Conservation (phyloP, 2,113 vertebrate genomes). For the Scopus umbretta region DNA sequence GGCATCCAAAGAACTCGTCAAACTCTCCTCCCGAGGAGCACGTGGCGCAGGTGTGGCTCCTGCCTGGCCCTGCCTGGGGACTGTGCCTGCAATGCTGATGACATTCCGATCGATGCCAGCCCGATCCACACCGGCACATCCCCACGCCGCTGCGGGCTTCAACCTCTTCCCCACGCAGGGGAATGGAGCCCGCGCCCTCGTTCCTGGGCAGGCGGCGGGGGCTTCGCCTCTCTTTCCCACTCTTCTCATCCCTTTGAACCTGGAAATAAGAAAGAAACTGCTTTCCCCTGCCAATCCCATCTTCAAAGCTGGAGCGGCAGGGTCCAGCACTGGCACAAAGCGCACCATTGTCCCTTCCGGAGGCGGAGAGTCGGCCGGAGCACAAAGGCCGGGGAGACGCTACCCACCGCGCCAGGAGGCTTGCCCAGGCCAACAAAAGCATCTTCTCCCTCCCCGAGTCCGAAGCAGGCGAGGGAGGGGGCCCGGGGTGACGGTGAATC, state of each 20-base stretch:
- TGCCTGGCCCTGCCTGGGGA: neutral
- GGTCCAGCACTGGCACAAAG: slow-evolving; percentile 65
- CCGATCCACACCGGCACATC: neutral
- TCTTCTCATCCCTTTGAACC: slow-evolving; percentile 18
- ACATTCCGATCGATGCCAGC: no score
- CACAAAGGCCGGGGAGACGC: neutral
- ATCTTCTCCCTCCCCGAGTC: neutral
- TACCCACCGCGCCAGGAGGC: neutral
- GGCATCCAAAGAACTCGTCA: neutral
- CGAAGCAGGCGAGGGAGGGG: neutral
- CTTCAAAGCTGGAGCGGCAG: slow-evolving; percentile 34
- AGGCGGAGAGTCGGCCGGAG: neutral
- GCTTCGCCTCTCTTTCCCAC: neutral
- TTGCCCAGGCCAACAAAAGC: slow-evolving; percentile 34
- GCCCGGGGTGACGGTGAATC: slow-evolving; percentile 56
- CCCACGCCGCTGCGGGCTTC: rapidly evolving
- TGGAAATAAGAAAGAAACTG: neutral
- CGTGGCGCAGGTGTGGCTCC: neutral
- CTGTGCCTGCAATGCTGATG: neutral
- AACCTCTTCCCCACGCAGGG: neutral
- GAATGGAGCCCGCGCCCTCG: rapidly evolving
- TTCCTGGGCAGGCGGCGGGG: neutral
- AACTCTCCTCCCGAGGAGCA: neutral
- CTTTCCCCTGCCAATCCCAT: neutral
- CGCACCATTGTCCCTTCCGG: slow-evolving; percentile 62